Conservation (phyloP, 2,113 vertebrate genomes). For the Corynorhinus townsendii region DNA sequence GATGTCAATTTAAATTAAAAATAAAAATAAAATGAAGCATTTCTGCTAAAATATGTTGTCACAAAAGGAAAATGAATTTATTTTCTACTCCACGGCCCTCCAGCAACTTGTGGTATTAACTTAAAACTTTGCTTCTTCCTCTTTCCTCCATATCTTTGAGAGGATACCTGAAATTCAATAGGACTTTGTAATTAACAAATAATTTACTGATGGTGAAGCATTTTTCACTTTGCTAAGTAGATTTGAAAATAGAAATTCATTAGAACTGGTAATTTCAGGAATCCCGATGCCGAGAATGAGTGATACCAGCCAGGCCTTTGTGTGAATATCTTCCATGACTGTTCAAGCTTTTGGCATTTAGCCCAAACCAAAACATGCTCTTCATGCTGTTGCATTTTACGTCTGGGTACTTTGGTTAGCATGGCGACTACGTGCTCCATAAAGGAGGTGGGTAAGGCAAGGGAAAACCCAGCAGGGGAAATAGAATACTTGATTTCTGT, state of each 20-base stretch:
- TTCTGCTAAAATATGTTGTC: constrained; percentile 29
- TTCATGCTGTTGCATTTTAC: constrained; percentile 44
- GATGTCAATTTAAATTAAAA: constrained; percentile 48
- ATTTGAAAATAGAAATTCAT: constrained; percentile 51
- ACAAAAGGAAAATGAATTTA: constrained; percentile 32
- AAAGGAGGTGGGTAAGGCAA: constrained; percentile 2
- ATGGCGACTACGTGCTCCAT: not conserved
- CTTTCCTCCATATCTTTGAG: not conserved
- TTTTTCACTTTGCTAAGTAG: constrained; percentile 48
- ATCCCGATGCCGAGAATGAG: constrained; percentile 36
- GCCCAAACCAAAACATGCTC: constrained; percentile 53
- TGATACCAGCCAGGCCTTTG: constrained; percentile 52
- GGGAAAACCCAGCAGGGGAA: not conserved
- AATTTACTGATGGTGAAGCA: constrained; percentile 30
- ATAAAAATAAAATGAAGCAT: constrained; percentile 16
- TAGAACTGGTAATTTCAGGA: constrained; percentile 51
- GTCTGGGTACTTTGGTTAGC: constrained; percentile 21
- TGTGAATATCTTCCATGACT: constrained; percentile 55
- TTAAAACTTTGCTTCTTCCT: not conserved
- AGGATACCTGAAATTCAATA: not conserved
- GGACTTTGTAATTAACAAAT: constrained; percentile 18
- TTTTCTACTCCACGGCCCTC: not conserved
- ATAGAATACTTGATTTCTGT: not conserved
- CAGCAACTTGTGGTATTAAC: not conserved
- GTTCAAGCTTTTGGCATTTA: constrained; percentile 46